Base-by-base conservation (phyloP, 1,140 invertebrate genomes). In the Heliothis virescens region DNA sequence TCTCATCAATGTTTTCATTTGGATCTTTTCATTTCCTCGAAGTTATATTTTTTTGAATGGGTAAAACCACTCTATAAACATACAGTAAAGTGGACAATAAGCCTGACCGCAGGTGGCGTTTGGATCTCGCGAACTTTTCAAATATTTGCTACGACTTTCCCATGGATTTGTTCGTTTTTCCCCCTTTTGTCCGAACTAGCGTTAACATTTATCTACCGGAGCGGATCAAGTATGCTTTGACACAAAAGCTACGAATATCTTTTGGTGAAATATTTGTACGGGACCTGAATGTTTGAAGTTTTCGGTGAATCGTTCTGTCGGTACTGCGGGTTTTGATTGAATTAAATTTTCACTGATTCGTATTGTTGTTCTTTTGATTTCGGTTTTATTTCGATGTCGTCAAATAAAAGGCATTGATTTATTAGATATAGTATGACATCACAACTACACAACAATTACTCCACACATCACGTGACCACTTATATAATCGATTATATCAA, bases 211-310 rank as follows among this genome's bases (percentile, higher is more conserved):
- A 93, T 91, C 89, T 88, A 89, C 87, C 90, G 59, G 85, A 88
- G 76, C 87, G 88, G 91, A 94, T 93, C 92, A 93, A 94, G 90
- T 92, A 94, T 93, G 92, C 93, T 94, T 94, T 94, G 93, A 91
- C 91, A 91, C 85, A 84, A 83, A 85, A 69, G 83, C 82, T 69
- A 79, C 76, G 59, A 82, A 73, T 87, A 86, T 86, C 86, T 90
- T 90, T 87, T 82, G 79, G 83, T 76, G 73, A 84, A 89, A 89
- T 88, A 89, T 91, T 90, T 91, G 83, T 79, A 82, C 67, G 78
- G 87, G 83, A 77, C 74, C 55, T 11, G 48, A 63, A 73, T 84
- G 76, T 79, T 82, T 76, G 57, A 79, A 82, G 48, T 52, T 69
- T 69, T 82, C 79, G 52, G 21, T 79, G 82, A 41, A 41, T 7